These are phyloP conservation scores for Probosciger aterrimus DNA, from an alignment of 2,113 vertebrate genomes.

Conservation along the genomic window DNA sequence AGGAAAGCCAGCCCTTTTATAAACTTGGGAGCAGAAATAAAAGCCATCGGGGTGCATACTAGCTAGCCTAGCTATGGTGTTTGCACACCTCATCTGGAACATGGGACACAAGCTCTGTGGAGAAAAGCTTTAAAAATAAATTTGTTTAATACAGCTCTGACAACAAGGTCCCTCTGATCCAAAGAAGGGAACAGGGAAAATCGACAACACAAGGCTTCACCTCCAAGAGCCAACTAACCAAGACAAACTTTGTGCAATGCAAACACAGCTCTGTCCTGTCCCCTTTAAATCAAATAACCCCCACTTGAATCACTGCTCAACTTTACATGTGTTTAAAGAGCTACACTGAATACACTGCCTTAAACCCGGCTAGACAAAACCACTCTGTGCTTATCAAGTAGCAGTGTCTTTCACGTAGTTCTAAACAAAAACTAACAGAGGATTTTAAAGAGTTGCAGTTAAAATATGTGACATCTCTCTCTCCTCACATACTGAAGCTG, in stretches of 20 bases:
- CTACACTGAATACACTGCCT: background rate
- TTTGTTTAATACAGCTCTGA: background rate
- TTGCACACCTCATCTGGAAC: fast-evolving
- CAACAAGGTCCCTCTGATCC: background rate
- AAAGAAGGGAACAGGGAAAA: background rate
- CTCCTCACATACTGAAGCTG: background rate
- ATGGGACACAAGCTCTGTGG: fast-evolving
- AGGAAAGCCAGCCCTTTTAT: background rate
- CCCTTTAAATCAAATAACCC: background rate
- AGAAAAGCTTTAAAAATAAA: background rate
- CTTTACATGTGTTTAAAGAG: background rate
- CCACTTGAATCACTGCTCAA: background rate
- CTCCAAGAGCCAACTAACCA: background rate
- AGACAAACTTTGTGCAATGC: background rate
- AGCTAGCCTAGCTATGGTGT: background rate
- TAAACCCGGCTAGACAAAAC: background rate
- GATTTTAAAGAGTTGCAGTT: background rate
- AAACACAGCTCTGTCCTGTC: background rate
- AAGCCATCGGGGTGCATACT: background rate
- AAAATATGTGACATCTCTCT: background rate
- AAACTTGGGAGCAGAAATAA: background rate
- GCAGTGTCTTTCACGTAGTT: fast-evolving
- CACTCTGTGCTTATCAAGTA: background rate
- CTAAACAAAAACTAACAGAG: background rate
- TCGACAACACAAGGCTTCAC: background rate